A percentile compares a stretch with the other conserved stretches of the same genome.
phyloP scores from a whole-genome alignment of 2,797 vertebrate species.

The Champsocephalus gunnari region DNA sequence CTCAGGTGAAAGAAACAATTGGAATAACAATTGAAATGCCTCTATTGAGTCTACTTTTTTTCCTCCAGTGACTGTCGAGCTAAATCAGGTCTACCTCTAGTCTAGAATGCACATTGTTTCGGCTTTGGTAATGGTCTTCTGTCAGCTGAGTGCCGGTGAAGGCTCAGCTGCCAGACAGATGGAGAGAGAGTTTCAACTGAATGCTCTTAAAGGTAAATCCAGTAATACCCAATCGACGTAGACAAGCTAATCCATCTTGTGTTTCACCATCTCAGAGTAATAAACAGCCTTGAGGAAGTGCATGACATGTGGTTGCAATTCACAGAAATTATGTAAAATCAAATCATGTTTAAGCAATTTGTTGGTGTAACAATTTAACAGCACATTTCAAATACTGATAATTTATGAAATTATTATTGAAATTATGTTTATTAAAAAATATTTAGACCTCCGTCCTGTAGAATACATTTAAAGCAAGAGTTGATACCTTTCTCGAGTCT shows the following conservation, averaged over 20 bases:
- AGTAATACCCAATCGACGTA: slow-evolving; percentile 62
- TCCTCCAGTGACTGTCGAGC: not conserved
- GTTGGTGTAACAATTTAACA: not conserved
- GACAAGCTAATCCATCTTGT: slow-evolving; percentile 60
- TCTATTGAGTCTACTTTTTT: slow-evolving; percentile 24
- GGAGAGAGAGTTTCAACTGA: slow-evolving; percentile 66
- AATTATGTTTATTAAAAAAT: not conserved
- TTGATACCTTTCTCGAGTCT: not conserved
- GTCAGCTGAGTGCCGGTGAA: slow-evolving; percentile 26
- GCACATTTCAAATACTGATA: not conserved
- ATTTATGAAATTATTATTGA: not conserved
- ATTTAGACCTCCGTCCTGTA: not conserved
- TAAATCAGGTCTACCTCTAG: slow-evolving; percentile 2
- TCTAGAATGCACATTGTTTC: slow-evolving; percentile 35
- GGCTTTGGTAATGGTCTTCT: slow-evolving; percentile 41
- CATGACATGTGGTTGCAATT: not conserved
- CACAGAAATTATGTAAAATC: not conserved
- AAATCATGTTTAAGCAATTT: not conserved
- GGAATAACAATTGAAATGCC: slow-evolving; percentile 25
- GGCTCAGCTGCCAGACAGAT: slow-evolving; percentile 69
- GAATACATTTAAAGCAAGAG: not conserved
- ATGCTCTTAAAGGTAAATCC: slow-evolving; percentile 72
- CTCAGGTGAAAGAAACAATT: slow-evolving; percentile 14
- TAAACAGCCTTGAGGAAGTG: slow-evolving; percentile 7
- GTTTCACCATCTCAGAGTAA: slow-evolving; percentile 33